Conservation (phyloP, 2,113 vertebrate genomes). For the Semnornis frantzii region DNA sequence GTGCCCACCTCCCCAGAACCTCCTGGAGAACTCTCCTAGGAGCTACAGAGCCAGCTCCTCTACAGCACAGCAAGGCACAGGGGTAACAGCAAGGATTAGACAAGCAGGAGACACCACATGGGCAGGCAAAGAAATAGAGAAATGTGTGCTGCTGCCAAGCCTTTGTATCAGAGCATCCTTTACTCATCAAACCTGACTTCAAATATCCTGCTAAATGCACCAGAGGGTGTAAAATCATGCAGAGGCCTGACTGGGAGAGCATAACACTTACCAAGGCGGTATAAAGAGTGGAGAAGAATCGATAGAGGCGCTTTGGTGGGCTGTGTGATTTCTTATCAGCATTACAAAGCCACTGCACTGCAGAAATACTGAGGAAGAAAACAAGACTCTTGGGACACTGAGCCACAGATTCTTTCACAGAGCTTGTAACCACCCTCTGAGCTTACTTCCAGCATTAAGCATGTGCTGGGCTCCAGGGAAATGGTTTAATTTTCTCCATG, state of each 20-base stretch:
- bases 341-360: constrained; percentile 97
- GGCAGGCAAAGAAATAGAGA: not conserved
- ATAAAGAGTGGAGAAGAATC: constrained; percentile 92
- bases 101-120: not conserved
- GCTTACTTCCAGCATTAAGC: not conserved
- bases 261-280: constrained; percentile 82
- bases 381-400: not conserved
- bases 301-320: constrained; percentile 88
- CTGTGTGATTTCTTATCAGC: constrained; percentile 91
- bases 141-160: not conserved
- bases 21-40: not conserved
- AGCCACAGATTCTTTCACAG: not conserved
- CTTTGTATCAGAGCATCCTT: not conserved
- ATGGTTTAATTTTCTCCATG: rapidly evolving
- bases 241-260: not conserved
- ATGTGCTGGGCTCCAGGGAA: not conserved
- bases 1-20: not conserved
- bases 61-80: not conserved
- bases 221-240: not conserved
- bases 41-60: not conserved
- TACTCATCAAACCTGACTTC: not conserved
- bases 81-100: not conserved
- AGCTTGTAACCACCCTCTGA: not conserved
- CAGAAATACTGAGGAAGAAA: constrained; percentile 85
- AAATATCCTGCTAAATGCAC: not conserved